These are phyloP conservation scores for Alces alces DNA, from an alignment of 2,113 vertebrate species.

Conservation along the genomic window DNA sequence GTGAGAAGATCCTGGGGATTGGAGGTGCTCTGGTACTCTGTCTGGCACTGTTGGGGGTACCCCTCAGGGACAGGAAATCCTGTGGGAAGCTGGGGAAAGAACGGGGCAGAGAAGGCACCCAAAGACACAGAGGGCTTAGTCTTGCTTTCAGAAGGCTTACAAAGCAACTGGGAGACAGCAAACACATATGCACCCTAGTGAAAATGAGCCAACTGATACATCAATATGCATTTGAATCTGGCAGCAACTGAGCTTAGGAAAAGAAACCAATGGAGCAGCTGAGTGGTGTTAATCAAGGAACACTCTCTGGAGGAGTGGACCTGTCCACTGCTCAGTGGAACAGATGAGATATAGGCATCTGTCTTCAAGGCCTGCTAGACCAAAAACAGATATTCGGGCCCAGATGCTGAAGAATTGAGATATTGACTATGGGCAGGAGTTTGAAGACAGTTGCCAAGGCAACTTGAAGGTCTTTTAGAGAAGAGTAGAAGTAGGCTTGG, in stretches of 20 bases:
- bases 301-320: background rate
- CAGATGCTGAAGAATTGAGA: background rate
- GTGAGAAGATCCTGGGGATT: background rate
- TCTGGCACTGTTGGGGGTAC: background rate
- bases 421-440: background rate
- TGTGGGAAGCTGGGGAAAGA: background rate
- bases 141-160: background rate
- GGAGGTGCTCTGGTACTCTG: background rate
- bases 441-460: background rate
- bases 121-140: background rate
- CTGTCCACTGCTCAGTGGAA: background rate
- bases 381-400: background rate
- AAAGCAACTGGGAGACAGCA: background rate
- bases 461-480: background rate
- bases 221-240: background rate
- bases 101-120: background rate
- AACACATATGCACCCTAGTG: rapidly evolving
- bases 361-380: background rate
- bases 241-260: background rate
- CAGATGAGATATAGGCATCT: background rate
- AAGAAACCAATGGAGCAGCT: background rate
- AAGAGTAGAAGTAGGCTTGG: background rate
- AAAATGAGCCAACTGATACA: background rate
- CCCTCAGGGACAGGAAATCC: background rate
- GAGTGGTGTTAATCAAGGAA: background rate